Evolutionary conservation across 1,140 invertebrate genomes (phyloP), one percentile per base, ranked within the genome.

Genomic region (Drosophila jambulina): DNA sequence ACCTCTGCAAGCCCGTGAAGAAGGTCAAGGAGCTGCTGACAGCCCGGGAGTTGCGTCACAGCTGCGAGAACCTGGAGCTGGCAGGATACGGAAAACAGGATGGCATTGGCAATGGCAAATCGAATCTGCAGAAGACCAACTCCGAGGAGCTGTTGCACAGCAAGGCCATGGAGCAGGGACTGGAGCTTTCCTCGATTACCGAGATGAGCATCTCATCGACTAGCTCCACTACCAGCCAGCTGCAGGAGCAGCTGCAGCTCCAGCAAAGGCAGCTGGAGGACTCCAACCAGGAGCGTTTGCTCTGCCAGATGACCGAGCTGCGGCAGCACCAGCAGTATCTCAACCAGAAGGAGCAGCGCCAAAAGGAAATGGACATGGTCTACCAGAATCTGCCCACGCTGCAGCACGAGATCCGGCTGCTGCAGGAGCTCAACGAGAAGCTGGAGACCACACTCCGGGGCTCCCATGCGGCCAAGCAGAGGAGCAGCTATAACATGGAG

Each of bases 321-420:
- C 60, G 77, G 0, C 53, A 72, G 38, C 71, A 65, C 10, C 69
- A 91, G 29, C 23, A 25, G 5, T 62, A 78, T 9, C 6, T 62
- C 25, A 48, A 27, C 2, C 23, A 57, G 9, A 21, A 54, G 21
- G 38, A 43, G 43, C 46, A 56, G 34, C 65, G 32, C 3, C 38
- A 57, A 3, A 10, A 7, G 29, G 62, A 68, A 9, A n/a, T 56
- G 45, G 49, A 65, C 19, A 23, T 75, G 25, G 74, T 88, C 0
- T 85, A 69, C 51, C 74, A 91, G 49, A 92, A 85, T 56, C 62
- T 91, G 23, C 91, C 91, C 0, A 75, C 75, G 2, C 29, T 92
- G 34, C 86, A 92, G 53, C 76, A 78, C 0, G 91, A 92, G 40
- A 92, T 92, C 9, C 56, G 71, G 1, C 36, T 83, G 42, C 54